These are phyloP conservation scores for Intellagama lesueurii DNA, from an alignment of 2,797 vertebrate genomes.

Conservation along the genomic window DNA sequence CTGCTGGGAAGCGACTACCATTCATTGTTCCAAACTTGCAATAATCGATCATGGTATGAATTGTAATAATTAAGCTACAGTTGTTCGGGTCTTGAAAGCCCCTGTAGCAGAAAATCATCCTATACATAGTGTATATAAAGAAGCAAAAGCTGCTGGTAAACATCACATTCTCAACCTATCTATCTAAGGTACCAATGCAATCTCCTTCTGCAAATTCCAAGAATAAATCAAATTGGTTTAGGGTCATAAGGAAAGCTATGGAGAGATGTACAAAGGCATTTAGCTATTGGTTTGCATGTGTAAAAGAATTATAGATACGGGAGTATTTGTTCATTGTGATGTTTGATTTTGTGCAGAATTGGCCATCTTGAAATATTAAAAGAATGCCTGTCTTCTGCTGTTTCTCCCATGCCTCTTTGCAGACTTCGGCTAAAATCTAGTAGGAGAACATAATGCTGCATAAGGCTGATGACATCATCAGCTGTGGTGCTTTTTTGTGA, in stretches of 20 bases:
- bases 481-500: too few relatives aligned
- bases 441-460: too few relatives aligned
- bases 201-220: background rate
- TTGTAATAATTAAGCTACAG: constrained; percentile 1
- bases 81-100: background rate
- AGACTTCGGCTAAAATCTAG: background rate
- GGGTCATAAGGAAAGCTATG: background rate
- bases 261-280: background rate
- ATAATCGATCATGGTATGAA: background rate
- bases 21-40: background rate
- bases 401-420: background rate
- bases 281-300: background rate
- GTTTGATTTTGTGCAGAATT: background rate
- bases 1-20: background rate
- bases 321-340: background rate
- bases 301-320: background rate
- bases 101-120: background rate
- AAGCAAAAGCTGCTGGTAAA: background rate
- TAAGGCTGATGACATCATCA: too few relatives aligned
- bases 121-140: background rate
- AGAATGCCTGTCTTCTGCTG: background rate
- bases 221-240: background rate
- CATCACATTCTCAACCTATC: background rate
- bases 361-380: background rate
- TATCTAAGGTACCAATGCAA: background rate